phyloP scores from a whole-genome alignment of 2,888 invertebrate species.

The Epinotia nisella region DNA sequence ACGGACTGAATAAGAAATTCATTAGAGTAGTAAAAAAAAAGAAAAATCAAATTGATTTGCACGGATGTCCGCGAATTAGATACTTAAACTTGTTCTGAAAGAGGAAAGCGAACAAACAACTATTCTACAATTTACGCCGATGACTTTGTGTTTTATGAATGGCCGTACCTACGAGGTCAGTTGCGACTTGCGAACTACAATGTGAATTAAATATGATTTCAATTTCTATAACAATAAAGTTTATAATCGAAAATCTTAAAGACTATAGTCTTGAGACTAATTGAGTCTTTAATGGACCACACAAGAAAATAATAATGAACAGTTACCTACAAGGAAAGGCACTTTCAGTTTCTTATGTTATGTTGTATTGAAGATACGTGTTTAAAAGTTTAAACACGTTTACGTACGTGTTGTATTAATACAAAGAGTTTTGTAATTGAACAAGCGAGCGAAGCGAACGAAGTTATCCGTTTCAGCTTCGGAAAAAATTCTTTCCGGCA shows the following conservation, averaged over 20 bases:
- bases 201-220: constrained; percentile 1
- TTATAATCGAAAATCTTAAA: not conserved
- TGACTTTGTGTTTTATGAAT: constrained; percentile 42
- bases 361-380: not conserved
- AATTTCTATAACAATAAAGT: constrained; percentile 1
- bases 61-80: not conserved
- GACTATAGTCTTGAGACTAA: not conserved
- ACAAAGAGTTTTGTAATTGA: constrained; percentile 2
- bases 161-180: constrained; percentile 26
- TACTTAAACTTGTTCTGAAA: constrained; percentile 31
- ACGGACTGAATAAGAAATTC: no score
- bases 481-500: no score
- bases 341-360: constrained; percentile 27
- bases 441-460: no score
- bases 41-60: not conserved
- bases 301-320: constrained; percentile 25
- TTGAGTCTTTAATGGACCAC: constrained; percentile 27
- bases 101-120: constrained; percentile 38
- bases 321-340: not conserved
- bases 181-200: not conserved
- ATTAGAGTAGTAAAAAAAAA: not conserved
- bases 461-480: no score
- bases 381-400: no score
- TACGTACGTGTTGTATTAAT: no score
- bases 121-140: constrained; percentile 41